phyloP scores from a whole-genome alignment of 2,888 invertebrate genomes.

The Tetragonula carbonaria region DNA sequence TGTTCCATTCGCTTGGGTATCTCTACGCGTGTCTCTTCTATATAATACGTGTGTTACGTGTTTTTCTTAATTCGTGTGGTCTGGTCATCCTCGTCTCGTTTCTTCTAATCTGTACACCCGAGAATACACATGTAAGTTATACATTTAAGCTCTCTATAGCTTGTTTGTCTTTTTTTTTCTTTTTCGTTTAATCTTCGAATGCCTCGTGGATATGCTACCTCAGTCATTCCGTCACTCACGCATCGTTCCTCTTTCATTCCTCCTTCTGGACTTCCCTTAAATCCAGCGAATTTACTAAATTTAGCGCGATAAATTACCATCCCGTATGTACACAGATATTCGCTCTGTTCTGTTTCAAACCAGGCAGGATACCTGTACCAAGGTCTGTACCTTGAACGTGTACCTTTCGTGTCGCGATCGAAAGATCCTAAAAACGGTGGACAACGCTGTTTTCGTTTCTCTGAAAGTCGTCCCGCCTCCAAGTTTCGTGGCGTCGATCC shows the following conservation, averaged over 20 bases:
- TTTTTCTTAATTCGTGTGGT: conserved; percentile 40
- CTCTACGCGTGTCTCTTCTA: conserved; percentile 52
- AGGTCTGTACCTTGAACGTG: background rate
- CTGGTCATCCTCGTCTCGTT: conserved; percentile 64
- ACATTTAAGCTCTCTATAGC: conserved; percentile 77
- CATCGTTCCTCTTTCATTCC: conserved; percentile 55
- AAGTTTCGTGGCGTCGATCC: conserved; percentile 26
- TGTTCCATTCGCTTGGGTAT: conserved; percentile 30
- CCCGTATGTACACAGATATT: conserved; percentile 71
- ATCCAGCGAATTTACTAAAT: conserved; percentile 65
- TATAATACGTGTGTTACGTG: conserved; percentile 40
- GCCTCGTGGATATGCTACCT: conserved; percentile 72
- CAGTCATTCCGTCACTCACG: conserved; percentile 60
- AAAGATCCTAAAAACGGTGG: background rate
- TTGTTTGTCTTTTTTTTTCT: conserved; percentile 13
- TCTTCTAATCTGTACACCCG: conserved; percentile 75
- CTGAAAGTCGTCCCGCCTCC: background rate
- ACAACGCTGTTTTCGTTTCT: background rate
- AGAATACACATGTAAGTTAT: conserved; percentile 71
- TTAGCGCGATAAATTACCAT: conserved; percentile 66
- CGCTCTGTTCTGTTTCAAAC: conserved; percentile 24
- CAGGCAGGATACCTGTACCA: conserved; percentile 1
- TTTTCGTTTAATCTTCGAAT: conserved; percentile 65
- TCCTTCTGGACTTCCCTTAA: conserved; percentile 21
- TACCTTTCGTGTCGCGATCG: conserved; percentile 20